phyloP scores from a whole-genome alignment of 1,140 invertebrate species.

The Conopomorpha cramerella region DNA sequence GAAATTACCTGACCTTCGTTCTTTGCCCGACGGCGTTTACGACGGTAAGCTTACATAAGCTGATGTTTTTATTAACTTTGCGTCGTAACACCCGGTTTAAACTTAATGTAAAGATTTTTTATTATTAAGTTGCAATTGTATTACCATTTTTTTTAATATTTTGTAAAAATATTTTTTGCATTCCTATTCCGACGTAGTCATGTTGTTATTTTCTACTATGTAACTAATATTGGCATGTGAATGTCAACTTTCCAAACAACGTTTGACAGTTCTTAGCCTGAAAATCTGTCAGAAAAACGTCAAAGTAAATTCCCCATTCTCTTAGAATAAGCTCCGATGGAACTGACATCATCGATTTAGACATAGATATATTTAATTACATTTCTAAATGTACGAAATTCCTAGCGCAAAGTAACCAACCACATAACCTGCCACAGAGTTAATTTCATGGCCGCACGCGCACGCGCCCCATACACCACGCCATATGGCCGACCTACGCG shows the following conservation, averaged over 20 bases:
- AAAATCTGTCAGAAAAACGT: no score
- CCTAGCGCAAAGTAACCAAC: no score
- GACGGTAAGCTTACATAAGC: not conserved
- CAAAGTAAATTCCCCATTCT: not conserved
- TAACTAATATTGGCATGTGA: no score
- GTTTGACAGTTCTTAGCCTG: not conserved
- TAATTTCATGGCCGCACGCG: conserved; percentile 17
- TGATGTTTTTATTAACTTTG: not conserved
- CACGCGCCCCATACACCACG: conserved; percentile 24
- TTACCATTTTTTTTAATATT: no score
- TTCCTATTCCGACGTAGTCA: no score
- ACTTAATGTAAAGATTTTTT: no score
- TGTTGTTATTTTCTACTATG: no score
- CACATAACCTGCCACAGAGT: not conserved
- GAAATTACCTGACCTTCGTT: not conserved
- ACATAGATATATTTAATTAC: no score
- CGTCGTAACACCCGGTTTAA: no score
- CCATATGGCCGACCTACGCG: conserved; percentile 43
- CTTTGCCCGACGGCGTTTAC: not conserved
- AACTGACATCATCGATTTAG: no score
- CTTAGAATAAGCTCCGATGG: not conserved
- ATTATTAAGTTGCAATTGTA: no score
- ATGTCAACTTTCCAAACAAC: not conserved
- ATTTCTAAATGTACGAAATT: not conserved
- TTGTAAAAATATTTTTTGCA: no score